Conservation (phyloP, 1,140 invertebrate genomes). For the Heliconius himera region DNA sequence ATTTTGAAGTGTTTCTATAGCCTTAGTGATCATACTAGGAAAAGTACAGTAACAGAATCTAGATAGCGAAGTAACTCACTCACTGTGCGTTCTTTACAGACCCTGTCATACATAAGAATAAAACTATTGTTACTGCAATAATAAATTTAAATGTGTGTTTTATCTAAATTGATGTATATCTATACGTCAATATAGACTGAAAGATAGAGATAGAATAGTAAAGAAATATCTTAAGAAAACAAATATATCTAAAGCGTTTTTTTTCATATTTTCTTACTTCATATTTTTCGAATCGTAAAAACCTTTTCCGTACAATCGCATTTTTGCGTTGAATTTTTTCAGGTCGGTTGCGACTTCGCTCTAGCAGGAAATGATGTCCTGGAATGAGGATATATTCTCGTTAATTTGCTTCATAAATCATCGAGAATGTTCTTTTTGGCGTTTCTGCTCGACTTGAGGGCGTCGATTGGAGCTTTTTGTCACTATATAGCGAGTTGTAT, state of each 20-base stretch:
- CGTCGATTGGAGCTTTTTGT: slow-evolving; percentile 68
- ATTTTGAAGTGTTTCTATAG: too few relatives aligned
- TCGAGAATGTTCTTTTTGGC: slow-evolving; percentile 74
- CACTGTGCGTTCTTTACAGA: too few relatives aligned
- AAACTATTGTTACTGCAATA: too few relatives aligned
- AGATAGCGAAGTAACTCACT: too few relatives aligned
- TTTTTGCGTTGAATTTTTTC: slow-evolving; percentile 55
- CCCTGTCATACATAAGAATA: too few relatives aligned
- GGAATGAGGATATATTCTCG: slow-evolving; percentile 81
- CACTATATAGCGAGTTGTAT: slow-evolving; percentile 51
- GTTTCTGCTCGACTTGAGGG: slow-evolving; percentile 45
- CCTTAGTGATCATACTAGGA: too few relatives aligned
- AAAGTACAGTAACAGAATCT: too few relatives aligned
- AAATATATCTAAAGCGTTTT: not conserved
- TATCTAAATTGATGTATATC: too few relatives aligned
- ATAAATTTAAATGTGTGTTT: too few relatives aligned
- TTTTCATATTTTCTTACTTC: not conserved
- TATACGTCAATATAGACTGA: too few relatives aligned
- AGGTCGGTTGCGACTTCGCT: slow-evolving; percentile 62
- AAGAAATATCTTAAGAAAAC: not conserved
- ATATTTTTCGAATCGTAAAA: slow-evolving; percentile 6
- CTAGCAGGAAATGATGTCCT: slow-evolving; percentile 78
- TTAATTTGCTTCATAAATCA: slow-evolving; percentile 81
- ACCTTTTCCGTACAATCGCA: slow-evolving; percentile 22
- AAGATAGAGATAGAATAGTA: too few relatives aligned